Evolutionary conservation across 2,888 invertebrate species (phyloP), one percentile per base, ranked within the genome.

Genomic region (Phanerotoma sp.): DNA sequence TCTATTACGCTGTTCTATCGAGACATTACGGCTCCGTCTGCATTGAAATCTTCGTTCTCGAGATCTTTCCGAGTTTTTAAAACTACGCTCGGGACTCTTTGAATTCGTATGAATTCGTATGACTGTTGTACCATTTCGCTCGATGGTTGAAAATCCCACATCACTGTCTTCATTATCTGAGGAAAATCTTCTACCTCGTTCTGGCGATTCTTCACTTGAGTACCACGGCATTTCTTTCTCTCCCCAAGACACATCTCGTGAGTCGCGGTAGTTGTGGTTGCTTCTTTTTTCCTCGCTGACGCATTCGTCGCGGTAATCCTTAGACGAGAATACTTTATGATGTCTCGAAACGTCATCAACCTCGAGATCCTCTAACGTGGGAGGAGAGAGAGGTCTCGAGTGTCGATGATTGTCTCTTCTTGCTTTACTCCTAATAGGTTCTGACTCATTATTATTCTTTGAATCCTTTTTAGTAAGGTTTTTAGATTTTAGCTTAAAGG

Each of bases 351-450:
- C 35, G 6, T 57, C 52, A 6, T 44, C 54, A 52, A 40, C 46
- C 15, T 58, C 58, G 16, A 33, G 38, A 40, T 55, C 37, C 5
- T 49, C 54, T 7, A 58, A 48, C 37, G 22, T 63, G 15, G 71
- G 73, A 1, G 76, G 74, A 18, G 69, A 70, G 59, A 76, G 50
- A 1, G 76, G 68, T 56, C 73, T 66, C 13, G 67, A 69, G 56
- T 75, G 71, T 46, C 73, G 66, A 25, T 25, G 25, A 59, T 62
- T 57, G 13, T 56, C 57, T 33, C 44, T 58, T 54, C 60, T 53
- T 25, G 25, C 35, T 35, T 54, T 54, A 42, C 22, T 42, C 20
- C 20, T 54, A 15, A 21, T 38, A 42, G 41, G 37, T 35, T 54
- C 42, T 15, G 47, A 40, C 13, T 66, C 65, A 21, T 40, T 41